phyloP scores from a whole-genome alignment of 2,797 vertebrate genomes.

The Mastacembelus armatus region DNA sequence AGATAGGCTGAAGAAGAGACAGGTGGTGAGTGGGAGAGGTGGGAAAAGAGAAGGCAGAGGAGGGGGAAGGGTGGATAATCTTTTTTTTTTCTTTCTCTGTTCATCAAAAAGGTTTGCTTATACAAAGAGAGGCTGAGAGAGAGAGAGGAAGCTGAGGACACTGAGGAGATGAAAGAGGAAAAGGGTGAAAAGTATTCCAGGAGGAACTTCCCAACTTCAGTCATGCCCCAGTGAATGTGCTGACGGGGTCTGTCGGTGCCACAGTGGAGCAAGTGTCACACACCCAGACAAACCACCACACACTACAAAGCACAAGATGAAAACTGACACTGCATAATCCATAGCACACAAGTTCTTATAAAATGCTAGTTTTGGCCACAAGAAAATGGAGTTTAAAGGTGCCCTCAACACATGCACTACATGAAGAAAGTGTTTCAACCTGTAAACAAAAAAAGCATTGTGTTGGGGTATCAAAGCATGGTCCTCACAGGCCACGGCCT shows the following conservation, averaged over 20 bases:
- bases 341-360: slow-evolving; percentile 15
- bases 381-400: neutral
- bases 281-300: slow-evolving; percentile 47
- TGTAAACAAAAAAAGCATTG: no score
- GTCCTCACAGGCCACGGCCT: no score
- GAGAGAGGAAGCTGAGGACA: slow-evolving; percentile 20
- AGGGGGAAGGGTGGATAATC: slow-evolving; percentile 25
- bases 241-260: slow-evolving; percentile 76
- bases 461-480: no score
- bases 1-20: slow-evolving; percentile 50
- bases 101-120: slow-evolving; percentile 49
- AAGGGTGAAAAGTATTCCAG: slow-evolving; percentile 59
- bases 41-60: slow-evolving; percentile 37
- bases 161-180: slow-evolving; percentile 31
- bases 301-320: slow-evolving; percentile 38
- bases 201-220: slow-evolving; percentile 70
- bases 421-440: neutral
- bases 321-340: slow-evolving; percentile 39
- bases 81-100: slow-evolving; percentile 20
- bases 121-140: slow-evolving; percentile 21
- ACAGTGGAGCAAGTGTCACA: slow-evolving; percentile 62
- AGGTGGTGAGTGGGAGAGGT: slow-evolving; percentile 78
- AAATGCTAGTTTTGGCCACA: neutral
- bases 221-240: slow-evolving; percentile 74
- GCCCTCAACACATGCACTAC: neutral